Evolutionary conservation across 2,888 invertebrate genomes (phyloP), one percentile per base, ranked within the genome.

Genomic region (Acronicta aceris): DNA sequence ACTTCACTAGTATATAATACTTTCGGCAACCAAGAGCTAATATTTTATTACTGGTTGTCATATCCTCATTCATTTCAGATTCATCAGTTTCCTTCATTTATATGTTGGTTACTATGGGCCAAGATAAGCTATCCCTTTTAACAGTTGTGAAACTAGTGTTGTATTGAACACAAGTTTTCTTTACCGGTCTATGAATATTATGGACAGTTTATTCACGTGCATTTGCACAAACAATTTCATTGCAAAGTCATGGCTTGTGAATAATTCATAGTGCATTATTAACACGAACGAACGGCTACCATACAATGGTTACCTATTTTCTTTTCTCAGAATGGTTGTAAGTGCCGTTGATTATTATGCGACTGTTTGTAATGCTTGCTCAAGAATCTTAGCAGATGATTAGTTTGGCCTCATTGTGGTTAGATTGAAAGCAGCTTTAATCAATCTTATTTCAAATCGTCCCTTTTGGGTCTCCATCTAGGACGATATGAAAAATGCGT

Each of bases 251-350:
- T 81, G 75, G 74, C 81, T 81, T 69, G 79, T 91, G 86, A 91
- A 91, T 92, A 81, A 91, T 91, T 90, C 92, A 91, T 90, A 79
- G 60, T 76, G 79, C 81, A 82, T 81, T 85, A 86, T 85, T 77
- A 80, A 76, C 86, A 84, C 86, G 85, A 84, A 78, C 74, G 36
- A 49, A 65, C 71, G 69, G 62, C 71, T 70, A 73, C 73, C 65
- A 68, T 71, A 75, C 75, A 80, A 74, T 82, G 71, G 76, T 85
- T 83, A 87, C 90, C 90, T 80, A 90, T 88, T 90, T 90, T 86
- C 84, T 83, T 83, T 89, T 84, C 87, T 79, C 56, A 81, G 88
- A 85, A 89, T 78, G 72, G 61, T 66, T 71, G 55, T 65, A 66
- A 56, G 61, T 70, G 52, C 72, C 65, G 73, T 71, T 77, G 74